phyloP scores from a whole-genome alignment of 2,113 vertebrate species.

The Oreochromis spilurus region DNA sequence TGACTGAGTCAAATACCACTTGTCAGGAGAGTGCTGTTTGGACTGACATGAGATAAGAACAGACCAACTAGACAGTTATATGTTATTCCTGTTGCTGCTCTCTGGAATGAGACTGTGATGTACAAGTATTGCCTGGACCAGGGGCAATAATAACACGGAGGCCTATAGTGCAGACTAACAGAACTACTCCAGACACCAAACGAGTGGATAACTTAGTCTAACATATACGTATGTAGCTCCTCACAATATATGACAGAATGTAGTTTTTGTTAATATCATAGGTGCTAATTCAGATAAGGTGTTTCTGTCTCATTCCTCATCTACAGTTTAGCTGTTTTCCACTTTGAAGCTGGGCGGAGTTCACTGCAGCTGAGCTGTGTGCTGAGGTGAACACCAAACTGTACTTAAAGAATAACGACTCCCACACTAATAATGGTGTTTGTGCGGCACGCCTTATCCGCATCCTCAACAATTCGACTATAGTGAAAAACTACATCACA shows the following conservation, averaged over 20 bases:
- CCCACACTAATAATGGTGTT: neutral
- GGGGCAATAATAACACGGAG: neutral
- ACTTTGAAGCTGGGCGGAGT: neutral
- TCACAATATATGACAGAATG: neutral
- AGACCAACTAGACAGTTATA: constrained; percentile 44
- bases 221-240: neutral
- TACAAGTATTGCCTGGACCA: neutral
- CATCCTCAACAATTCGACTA: neutral
- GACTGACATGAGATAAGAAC: constrained; percentile 71
- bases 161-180: neutral
- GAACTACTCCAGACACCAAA: neutral
- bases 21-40: constrained; percentile 67
- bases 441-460: neutral
- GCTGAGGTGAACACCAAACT: neutral
- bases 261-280: neutral
- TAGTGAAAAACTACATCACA: neutral
- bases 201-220: neutral
- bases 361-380: neutral
- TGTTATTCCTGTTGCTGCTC: constrained; percentile 31
- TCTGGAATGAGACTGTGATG: constrained; percentile 7
- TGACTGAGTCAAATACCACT: constrained; percentile 66
- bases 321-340: neutral
- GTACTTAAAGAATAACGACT: neutral
- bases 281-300: neutral
- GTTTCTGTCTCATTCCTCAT: neutral